phyloP scores from a whole-genome alignment of 23 tunicate genomes.

The Ascidia mentula region DNA sequence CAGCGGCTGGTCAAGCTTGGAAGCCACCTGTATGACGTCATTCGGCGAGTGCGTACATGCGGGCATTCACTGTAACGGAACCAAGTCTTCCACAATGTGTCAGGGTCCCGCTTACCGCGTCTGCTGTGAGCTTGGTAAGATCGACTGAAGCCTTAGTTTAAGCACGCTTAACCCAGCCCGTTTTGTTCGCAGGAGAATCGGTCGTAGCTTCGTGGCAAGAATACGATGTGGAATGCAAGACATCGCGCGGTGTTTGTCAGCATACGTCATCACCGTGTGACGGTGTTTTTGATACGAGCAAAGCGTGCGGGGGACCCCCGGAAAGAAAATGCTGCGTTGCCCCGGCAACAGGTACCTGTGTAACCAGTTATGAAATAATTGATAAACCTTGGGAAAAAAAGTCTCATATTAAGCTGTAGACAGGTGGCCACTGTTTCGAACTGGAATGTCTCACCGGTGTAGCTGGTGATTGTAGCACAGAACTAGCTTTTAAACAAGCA shows the following conservation, averaged over 20 bases:
- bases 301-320: slow-evolving; percentile 6
- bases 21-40: slow-evolving; percentile 4
- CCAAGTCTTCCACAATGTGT: background rate
- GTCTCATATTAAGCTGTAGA: no score
- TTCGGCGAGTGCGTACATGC: slow-evolving; percentile 33
- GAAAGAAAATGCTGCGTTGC: slow-evolving; percentile 13
- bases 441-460: no score
- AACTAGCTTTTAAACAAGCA: no score
- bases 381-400: no score
- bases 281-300: background rate
- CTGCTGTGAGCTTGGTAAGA: slow-evolving; percentile 32
- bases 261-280: background rate
- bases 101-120: slow-evolving; percentile 35
- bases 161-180: no score
- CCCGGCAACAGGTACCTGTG: background rate
- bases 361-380: background rate
- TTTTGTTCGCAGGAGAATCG: no score
- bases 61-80: slow-evolving; percentile 23
- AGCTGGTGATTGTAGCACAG: no score
- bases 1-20: slow-evolving; percentile 4
- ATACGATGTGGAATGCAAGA: background rate
- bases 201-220: background rate
- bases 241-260: slow-evolving; percentile 10
- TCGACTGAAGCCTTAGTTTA: no score
- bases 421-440: no score